Percentiles rank a stretch among this genome's conserved stretches.
These are phyloP conservation scores for Brachyptera risi DNA, from an alignment of 2,888 invertebrate species.

Conservation along the genomic window DNA sequence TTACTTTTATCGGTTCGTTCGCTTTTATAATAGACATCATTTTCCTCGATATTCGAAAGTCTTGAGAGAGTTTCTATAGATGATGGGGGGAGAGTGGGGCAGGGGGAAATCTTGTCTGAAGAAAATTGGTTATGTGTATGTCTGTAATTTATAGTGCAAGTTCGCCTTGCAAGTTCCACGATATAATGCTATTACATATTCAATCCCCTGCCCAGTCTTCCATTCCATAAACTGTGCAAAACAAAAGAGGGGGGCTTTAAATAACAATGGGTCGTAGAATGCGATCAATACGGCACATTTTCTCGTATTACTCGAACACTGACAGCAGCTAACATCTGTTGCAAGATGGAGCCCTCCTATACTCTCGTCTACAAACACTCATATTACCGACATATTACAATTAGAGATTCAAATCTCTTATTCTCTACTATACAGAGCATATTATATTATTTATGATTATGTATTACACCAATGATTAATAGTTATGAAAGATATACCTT, in stretches of 20 bases:
- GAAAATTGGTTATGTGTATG: constrained; percentile 33
- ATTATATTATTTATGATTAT: no score
- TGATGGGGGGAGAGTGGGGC: constrained; percentile 21
- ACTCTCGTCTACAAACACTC: no score
- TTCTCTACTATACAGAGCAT: no score
- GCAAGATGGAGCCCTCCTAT: no score
- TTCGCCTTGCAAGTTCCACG: constrained; percentile 26
- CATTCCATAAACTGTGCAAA: constrained; percentile 29
- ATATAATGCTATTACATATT: constrained; percentile 31
- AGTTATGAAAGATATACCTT: no score
- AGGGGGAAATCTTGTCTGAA: constrained; percentile 27
- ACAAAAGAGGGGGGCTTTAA: constrained; percentile 33
- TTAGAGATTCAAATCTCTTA: no score
- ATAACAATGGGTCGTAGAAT: constrained; percentile 28
- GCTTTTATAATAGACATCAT: constrained; percentile 28
- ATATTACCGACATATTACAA: no score
- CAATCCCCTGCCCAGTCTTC: constrained; percentile 14
- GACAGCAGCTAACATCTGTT: no score
- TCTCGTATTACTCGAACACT: no score
- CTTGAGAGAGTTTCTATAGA: neutral
- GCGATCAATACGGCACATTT: constrained; percentile 26
- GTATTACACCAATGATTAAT: no score
- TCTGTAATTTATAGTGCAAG: constrained; percentile 33
- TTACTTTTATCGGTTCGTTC: constrained; percentile 19
- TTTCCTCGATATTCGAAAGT: constrained; percentile 25